Base-by-base conservation (phyloP, 1,140 invertebrate genomes). In the Lepidurus arcticus region DNA sequence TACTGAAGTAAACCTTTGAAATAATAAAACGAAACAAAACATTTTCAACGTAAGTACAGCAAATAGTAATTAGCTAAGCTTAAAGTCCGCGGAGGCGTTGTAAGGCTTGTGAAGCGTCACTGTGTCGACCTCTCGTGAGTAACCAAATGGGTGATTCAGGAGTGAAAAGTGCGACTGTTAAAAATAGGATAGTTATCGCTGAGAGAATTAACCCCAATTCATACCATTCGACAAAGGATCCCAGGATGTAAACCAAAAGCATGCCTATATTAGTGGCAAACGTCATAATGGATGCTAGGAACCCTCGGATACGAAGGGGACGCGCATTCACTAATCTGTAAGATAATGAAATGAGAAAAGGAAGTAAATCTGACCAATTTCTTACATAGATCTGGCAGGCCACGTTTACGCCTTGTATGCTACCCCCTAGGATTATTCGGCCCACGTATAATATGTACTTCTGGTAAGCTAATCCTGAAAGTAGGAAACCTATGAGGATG, bases 261-360 rank as follows among this genome's bases (percentile, higher is more conserved):
- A 95, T 90, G 7, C 95, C 95, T 13, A 92, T 79, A 11, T 89
- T 89, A 73, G 91, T 89, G 81, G 92, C 92, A 7, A 93, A 84
- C 82, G 96, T 93, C 80, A 94, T 89, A 78, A 93, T 90, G 0
- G 94, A 92, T 13, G 93, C 93, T 0, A 95, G 85, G 1, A 91
- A 88, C 11, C 94, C 94, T 81, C 94, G 87, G 0, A 92, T 84
- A 7, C 86, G 85, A 24, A 24, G 87, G 86, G 78, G 91, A 88
- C 0, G 90, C 87, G 73, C 91, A 90, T 84, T 93, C 92, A 74
- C 89, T 89, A 10, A 89, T 2, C 73, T n/a, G 1, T 11, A 13
- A 76, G 11, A 10, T 4, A 21, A 21, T 76, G 53, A 53, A 24
- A 24, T 24, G 24, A 24, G 24, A 24, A 0, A 24, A 24, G 24